Percentiles rank a stretch among this genome's conserved stretches.
Evolutionary conservation across 2,888 invertebrate species (phyloP).

Genomic region (Sinodicranocentrus sp.): DNA sequence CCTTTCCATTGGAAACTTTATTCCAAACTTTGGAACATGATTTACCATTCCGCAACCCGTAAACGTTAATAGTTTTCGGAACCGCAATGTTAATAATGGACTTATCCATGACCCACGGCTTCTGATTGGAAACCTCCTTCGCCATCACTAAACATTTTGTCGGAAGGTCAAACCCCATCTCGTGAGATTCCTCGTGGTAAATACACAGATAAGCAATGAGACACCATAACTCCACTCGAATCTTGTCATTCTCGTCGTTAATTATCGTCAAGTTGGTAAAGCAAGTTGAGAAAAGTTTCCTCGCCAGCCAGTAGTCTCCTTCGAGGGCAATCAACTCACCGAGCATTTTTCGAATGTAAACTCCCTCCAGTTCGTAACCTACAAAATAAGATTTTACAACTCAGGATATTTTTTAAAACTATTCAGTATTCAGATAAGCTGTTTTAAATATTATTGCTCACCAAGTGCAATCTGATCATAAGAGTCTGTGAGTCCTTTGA

Average conservation of each 20-base stretch:
- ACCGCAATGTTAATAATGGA: conserved; percentile 5
- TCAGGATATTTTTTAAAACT: too few species aligned
- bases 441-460: background rate
- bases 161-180: conserved; percentile 33
- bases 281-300: background rate
- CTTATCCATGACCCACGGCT: conserved; percentile 24
- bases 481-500: conserved; percentile 19
- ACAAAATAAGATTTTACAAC: too few species aligned
- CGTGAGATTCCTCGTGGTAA: conserved; percentile 6
- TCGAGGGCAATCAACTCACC: conserved; percentile 19
- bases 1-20: background rate
- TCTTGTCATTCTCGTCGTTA: conserved; percentile 21
- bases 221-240: conserved; percentile 35
- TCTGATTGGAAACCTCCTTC: background rate
- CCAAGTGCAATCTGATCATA: background rate
- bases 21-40: background rate
- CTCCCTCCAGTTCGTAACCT: background rate
- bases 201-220: conserved; percentile 33
- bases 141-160: background rate
- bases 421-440: too few species aligned
- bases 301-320: conserved; percentile 30
- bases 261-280: background rate
- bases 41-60: conserved; percentile 27
- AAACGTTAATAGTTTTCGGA: conserved; percentile 25
- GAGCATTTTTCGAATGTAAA: background rate